These are phyloP conservation scores for Lacerta agilis DNA, from an alignment of 2,797 vertebrate species.

Conservation along the genomic window DNA sequence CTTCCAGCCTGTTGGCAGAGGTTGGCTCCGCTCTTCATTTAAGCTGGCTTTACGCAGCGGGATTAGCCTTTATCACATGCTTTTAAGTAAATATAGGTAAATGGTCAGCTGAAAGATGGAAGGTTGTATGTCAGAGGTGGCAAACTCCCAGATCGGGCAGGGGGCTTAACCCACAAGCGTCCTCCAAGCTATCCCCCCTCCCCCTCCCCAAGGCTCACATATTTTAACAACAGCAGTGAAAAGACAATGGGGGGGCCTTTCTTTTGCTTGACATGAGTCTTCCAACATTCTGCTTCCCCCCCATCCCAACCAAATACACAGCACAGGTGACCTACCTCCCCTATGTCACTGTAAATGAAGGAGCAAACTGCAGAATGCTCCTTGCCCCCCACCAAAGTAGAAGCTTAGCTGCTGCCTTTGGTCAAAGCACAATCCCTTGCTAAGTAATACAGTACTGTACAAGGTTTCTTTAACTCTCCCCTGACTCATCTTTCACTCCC, in stretches of 20 bases:
- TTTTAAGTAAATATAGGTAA: not conserved
- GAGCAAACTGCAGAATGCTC: conserved; percentile 65
- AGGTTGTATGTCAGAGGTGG: too few species aligned
- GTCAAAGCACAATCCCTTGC: conserved; percentile 62
- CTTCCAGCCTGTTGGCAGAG: not conserved
- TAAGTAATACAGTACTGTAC: conserved; percentile 65
- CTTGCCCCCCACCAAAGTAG: conserved; percentile 68
- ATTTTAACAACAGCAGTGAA: too few species aligned
- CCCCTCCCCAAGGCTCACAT: too few species aligned
- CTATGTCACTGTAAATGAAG: not conserved
- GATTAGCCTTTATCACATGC: too few species aligned
- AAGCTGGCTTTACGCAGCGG: not conserved
- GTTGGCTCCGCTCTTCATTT: not conserved
- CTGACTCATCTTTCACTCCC: conserved; percentile 68
- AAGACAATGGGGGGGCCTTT: too few species aligned
- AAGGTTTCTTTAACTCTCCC: conserved; percentile 67
- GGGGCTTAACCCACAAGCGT: too few species aligned
- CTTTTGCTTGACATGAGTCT: too few species aligned
- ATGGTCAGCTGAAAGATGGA: too few species aligned
- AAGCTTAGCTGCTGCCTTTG: conserved; percentile 62
- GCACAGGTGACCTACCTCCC: conserved; percentile 30
- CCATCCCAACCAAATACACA: not conserved
- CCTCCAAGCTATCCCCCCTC: too few species aligned
- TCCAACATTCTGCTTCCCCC: too few species aligned
- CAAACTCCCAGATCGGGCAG: too few species aligned